Percentiles rank a stretch among this genome's conserved stretches.
Conservation (phyloP, 1,140 invertebrate species). For the Zaprionus ghesquierei region DNA sequence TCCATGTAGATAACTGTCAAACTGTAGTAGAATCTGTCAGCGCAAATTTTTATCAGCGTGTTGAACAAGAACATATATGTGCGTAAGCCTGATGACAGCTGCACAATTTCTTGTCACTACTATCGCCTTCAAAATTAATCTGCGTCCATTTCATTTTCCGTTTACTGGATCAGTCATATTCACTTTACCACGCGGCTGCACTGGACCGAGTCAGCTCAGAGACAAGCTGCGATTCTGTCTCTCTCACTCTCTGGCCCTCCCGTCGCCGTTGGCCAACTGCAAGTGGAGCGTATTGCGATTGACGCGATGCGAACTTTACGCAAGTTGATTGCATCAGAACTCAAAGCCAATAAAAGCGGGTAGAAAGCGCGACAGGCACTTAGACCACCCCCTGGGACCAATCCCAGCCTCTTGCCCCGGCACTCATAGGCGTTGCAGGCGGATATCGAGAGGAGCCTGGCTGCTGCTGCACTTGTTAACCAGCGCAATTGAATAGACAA, state of each 20-base stretch:
- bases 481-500: slow-evolving; percentile 43
- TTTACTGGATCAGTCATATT: not conserved
- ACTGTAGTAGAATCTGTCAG: too few species aligned
- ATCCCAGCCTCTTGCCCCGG: too few species aligned
- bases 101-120: not conserved
- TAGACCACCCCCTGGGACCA: slow-evolving; percentile 1
- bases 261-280: not conserved
- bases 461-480: slow-evolving; percentile 23
- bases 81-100: too few species aligned
- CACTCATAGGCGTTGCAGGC: not conserved
- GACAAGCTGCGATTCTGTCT: not conserved
- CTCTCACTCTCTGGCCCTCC: not conserved
- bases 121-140: not conserved
- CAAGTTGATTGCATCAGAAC: slow-evolving; percentile 37
- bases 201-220: not conserved
- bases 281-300: slow-evolving; percentile 13
- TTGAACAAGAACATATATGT: not conserved
- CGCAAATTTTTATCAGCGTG: not conserved
- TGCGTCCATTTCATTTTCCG: not conserved
- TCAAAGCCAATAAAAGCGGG: slow-evolving; percentile 41
- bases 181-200: not conserved
- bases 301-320: slow-evolving; percentile 17
- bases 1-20: too few species aligned
- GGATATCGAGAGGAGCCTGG: slow-evolving; percentile 25
- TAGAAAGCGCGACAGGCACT: slow-evolving; percentile 32